Evolutionary conservation across 2,888 invertebrate genomes (phyloP), one percentile per base, ranked within the genome.

Genomic region (Mythimna loreyi): DNA sequence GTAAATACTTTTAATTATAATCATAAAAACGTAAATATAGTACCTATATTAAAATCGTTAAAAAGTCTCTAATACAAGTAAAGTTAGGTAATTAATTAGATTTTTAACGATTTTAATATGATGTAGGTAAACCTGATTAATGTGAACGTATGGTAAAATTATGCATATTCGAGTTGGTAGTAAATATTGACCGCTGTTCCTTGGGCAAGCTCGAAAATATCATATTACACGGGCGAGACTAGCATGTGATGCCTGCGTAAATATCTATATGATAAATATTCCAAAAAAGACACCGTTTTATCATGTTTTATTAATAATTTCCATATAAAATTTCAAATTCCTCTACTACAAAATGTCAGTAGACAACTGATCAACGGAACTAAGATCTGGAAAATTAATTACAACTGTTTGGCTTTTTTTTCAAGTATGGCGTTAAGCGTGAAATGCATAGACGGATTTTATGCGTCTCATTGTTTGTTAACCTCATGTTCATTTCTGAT

Each of bases 131-230:
- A 4, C 11, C n/a, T 62, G 23, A 58, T 55, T 23, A 28, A 45
- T 55, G 45, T 58, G 49, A 55, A 62, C 11, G 9, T 25, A 58
- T 61, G 25, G 23, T 45, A 49, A 58, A 58, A 45, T 50, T 71
- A 65, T 47, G 57, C 47, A 58, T 57, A 28, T 58, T 67, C 36
- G 16, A 30, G n/a, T 53, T 45, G 28, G 47, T 60, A 43, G 60
- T 67, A 63, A 57, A 59, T 70, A 78, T 59, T 63, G 64, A 78
- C 33, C 33, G 23, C 23, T 16, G 75, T 56, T 50, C 30, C 19
- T 53, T 56, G 23, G 13, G 23, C 25, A 47, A n/a, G 19, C 16
- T 45, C 21, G 28, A 73, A 78, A 68, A 61, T 81, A 80, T 78
- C 66, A 61, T 47, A 66, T 80, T 67, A 71, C 81, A 23, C 60